Evolutionary conservation across 2,888 invertebrate genomes (phyloP), one percentile per base, ranked within the genome.

Genomic region (Chrysodeixis includens): DNA sequence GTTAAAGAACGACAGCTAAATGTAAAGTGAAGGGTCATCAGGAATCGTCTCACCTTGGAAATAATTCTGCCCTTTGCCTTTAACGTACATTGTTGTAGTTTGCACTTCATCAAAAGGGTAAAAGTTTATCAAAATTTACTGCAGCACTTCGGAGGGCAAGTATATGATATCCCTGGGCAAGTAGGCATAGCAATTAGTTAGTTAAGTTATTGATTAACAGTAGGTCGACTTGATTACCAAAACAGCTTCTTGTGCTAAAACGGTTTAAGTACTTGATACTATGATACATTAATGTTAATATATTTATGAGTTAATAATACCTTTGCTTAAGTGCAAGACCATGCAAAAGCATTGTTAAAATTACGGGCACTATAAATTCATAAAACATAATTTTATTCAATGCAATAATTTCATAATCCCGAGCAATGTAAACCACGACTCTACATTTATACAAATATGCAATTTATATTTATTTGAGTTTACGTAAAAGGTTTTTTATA

Each of bases 401-500:
- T 40, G n/a, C 40, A 40, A 40, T n/a, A n/a, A n/a, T 40, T 40
- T 40, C 40, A 40, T n/a, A 40, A 40, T 1, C 6, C 40, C n/a
- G n/a, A 40, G 40, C 40, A 40, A n/a, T 60, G 30, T 56, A 40
- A 60, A 10, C 54, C 30, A 32, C 26, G 18, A 57, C 51, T 18
- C 44, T 57, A 57, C 53, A 66, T 54, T 49, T 49, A 56, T 46
- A 18, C 57, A 46, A 16, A 54, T 12, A 35, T 40, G 40, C 40
- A 40, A n/a, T 40, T 30, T 30, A 32, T 32, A 52, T 67, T 61
- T 52, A 32, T 40, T 40, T 12, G 62, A 40, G 26, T 59, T 20
- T 49, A 58, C 16, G 10, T 35, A 54, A 55, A 52, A 52, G 22
- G 32, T 53, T 32, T 20, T 54, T 40, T 59, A 69, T 62, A 57